Evolutionary conservation across 2,888 invertebrate genomes (phyloP), one percentile per base, ranked within the genome.

Genomic region (Trimorus sp.): DNA sequence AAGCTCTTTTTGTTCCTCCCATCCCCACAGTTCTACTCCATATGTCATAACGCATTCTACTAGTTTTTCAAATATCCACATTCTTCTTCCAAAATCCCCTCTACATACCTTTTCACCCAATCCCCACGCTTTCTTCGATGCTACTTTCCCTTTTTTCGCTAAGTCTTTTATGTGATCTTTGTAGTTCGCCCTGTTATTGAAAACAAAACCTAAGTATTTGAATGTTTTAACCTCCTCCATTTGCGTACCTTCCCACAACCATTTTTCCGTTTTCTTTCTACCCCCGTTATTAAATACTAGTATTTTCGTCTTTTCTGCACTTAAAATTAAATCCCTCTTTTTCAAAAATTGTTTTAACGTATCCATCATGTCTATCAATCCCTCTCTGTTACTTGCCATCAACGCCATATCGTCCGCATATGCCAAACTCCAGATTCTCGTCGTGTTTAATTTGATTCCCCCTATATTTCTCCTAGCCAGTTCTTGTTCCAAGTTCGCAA

Each of bases 311-410:
- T n/a, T n/a, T n/a, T n/a, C n/a, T n/a, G n/a, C n/a, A n/a, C n/a
- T 59, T 14, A 75, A 2, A 12, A 66, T 51, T 15, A 75, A n/a
- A 1, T 40, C 49, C 37, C 48, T 75, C 0, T 51, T 38, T 15
- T 51, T 59, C n/a, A 59, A 26, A 14, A 60, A 68, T 26, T 5
- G 60, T 15, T 11, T 60, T 14, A 76, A 48, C 7, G 76, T 54
- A 7, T 37, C 54, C 15, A 15, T 37, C 69, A 76, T 68, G 53
- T 68, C 60, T n/a, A n/a, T n/a, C n/a, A n/a, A n/a, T n/a, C n/a
- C n/a, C n/a, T n/a, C n/a, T n/a, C n/a, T n/a, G n/a, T n/a, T n/a
- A n/a, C n/a, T n/a, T n/a, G n/a, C n/a, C n/a, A n/a, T n/a, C n/a
- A n/a, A n/a, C n/a, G n/a, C n/a, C n/a, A n/a, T n/a, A n/a, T n/a